Conservation (phyloP, 2,113 vertebrate genomes). For the Pseudonaja textilis region DNA sequence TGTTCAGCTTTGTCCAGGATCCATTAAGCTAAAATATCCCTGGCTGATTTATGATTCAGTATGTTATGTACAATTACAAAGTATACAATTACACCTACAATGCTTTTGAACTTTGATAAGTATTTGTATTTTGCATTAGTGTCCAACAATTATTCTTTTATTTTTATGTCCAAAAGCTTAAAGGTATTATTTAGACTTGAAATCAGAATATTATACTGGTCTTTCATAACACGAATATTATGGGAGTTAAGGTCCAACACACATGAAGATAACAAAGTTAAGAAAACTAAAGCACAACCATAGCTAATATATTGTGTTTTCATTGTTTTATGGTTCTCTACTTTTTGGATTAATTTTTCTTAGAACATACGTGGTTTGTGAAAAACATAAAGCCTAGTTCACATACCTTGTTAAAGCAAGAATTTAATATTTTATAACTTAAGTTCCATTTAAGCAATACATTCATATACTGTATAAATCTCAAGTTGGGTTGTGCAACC, state of each 20-base stretch:
- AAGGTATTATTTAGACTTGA: background rate
- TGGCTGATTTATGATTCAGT: background rate
- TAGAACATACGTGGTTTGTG: background rate
- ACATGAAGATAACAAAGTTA: background rate
- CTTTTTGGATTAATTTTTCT: background rate
- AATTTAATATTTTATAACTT: background rate
- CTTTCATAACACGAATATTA: background rate
- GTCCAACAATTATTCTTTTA: background rate
- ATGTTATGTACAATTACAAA: background rate
- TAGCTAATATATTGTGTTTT: background rate
- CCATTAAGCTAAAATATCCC: background rate
- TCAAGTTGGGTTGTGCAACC: background rate
- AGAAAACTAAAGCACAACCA: background rate
- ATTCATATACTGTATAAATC: background rate
- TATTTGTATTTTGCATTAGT: background rate
- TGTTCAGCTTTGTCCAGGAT: background rate
- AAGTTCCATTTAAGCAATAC: background rate
- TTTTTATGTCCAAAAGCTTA: background rate
- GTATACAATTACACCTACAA: background rate
- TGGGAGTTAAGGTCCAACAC: background rate
- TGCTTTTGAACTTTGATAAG: background rate
- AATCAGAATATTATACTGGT: background rate
- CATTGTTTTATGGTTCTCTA: background rate
- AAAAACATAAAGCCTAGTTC: background rate
- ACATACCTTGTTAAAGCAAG: background rate